Evolutionary conservation across 2,888 invertebrate species (phyloP).

Genomic region (Tetranychus piercei): DNA sequence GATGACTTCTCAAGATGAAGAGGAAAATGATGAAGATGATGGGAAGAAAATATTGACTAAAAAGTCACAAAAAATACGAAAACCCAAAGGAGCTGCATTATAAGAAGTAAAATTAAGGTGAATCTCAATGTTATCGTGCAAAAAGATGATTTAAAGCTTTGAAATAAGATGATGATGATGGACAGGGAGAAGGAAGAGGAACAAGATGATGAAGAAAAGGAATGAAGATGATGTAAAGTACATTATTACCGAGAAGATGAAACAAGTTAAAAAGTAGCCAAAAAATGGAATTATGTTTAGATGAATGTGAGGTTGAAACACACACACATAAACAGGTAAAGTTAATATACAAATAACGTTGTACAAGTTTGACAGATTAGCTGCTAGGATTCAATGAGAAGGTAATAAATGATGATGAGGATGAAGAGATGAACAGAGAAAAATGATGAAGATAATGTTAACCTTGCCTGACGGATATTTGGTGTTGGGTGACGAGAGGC

Average conservation of each 20-base stretch:
- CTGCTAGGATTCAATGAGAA: too few species aligned
- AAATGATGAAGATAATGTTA: too few species aligned
- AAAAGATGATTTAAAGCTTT: not conserved
- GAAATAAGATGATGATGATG: constrained; percentile 23
- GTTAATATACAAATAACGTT: too few species aligned
- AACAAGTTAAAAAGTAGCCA: too few species aligned
- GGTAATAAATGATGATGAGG: not conserved
- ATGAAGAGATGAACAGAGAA: not conserved
- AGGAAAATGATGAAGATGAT: not conserved
- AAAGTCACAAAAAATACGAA: not conserved
- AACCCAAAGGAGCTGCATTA: not conserved
- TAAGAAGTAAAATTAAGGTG: too few species aligned
- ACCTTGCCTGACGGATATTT: too few species aligned
- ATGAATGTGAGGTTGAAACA: too few species aligned
- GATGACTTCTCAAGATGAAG: not conserved
- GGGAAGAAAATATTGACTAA: not conserved
- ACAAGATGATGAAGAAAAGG: constrained; percentile 26
- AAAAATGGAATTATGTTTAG: too few species aligned
- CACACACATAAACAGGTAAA: too few species aligned
- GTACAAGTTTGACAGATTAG: too few species aligned
- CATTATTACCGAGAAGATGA: constrained; percentile 18
- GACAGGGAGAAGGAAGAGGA: constrained; percentile 27
- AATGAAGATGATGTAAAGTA: constrained; percentile 21
- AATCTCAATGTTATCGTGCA: not conserved
- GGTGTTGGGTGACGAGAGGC: too few species aligned